Evolutionary conservation across 2,113 vertebrate genomes (phyloP), one percentile per base, ranked within the genome.

Genomic region (Misgurnus mizolepis): DNA sequence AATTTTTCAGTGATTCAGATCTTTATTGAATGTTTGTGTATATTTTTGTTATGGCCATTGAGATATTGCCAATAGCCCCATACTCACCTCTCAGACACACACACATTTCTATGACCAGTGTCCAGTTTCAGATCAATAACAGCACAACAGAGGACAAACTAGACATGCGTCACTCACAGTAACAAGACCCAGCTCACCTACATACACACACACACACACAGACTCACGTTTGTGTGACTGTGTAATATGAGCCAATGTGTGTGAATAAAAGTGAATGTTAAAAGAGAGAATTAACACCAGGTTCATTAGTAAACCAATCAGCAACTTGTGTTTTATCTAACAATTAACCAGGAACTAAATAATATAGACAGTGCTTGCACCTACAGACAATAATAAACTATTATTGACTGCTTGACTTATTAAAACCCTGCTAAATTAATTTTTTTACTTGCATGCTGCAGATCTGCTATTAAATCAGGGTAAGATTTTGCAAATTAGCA

Each of bases 381-480:
- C 17, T 12, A 14, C 6, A 8, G 6, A 18, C 55, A 18, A 8
- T 7, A 58, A 58, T 18, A 58, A 18, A 58, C 5, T 17, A 8
- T 4, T 18, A 8, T 58, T 58, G 60, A 76, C 10, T 70, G 47
- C 11, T 75, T 41, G 7, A 45, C 70, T 67, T 4, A 65, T 39
- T 76, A 12, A 49, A 61, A 40, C 1, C 18, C 18, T 58, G 3
- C 76, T 66, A 60, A 3, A 64, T 76, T 49, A 0, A 68, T 27
- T 47, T 7, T 49, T 76, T 5, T 39, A 55, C 15, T 53, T 3
- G 3, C 47, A 50, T 77, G 93, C 83, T 93, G 71, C 90, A 94
- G 93, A 93, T 79, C 85, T 94, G 80, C 91, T 94, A 9, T 89
- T 95, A 58, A 94, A 91, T 86, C 94, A 96, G 93, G 95, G 96